Percentiles rank a stretch among this genome's conserved stretches.
Conservation (phyloP, 2,888 invertebrate genomes). For the Hemaris fuciformis region DNA sequence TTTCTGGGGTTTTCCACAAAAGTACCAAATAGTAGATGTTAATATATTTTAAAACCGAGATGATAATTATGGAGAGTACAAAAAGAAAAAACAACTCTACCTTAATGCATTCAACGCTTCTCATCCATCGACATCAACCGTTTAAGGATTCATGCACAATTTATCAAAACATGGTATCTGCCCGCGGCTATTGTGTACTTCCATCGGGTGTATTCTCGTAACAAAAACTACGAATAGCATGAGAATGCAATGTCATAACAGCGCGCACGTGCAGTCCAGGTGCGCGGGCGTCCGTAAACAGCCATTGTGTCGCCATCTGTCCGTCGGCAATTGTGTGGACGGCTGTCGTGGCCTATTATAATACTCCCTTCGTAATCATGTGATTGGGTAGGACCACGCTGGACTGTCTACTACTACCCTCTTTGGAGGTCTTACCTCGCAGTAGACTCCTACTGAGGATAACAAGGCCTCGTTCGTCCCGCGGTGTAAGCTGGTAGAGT, state of each 20-base stretch:
- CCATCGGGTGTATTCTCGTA: neutral
- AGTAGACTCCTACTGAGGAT: no score
- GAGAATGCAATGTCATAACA: slow-evolving; percentile 6
- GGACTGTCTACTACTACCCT: neutral
- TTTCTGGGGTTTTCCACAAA: no score
- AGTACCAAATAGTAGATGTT: no score
- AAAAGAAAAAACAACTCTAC: no score
- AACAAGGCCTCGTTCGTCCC: no score
- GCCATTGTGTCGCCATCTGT: slow-evolving; percentile 10
- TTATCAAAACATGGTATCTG: neutral
- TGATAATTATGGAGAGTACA: no score
- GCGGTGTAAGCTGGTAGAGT: no score
- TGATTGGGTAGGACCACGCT: neutral
- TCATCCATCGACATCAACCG: neutral
- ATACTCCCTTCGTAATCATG: neutral
- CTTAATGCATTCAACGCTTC: neutral
- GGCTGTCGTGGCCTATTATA: neutral
- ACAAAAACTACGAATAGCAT: neutral
- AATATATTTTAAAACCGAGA: no score
- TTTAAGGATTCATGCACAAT: neutral
- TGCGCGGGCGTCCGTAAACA: slow-evolving; percentile 4
- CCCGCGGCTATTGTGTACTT: neutral
- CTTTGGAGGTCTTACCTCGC: neutral
- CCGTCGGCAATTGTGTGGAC: neutral
- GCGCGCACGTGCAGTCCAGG: slow-evolving; percentile 11